A percentile compares a stretch with the other conserved stretches of the same genome.
These are phyloP conservation scores for Sphaerophoria taeniata DNA, from an alignment of 2,888 invertebrate genomes.

Conservation along the genomic window DNA sequence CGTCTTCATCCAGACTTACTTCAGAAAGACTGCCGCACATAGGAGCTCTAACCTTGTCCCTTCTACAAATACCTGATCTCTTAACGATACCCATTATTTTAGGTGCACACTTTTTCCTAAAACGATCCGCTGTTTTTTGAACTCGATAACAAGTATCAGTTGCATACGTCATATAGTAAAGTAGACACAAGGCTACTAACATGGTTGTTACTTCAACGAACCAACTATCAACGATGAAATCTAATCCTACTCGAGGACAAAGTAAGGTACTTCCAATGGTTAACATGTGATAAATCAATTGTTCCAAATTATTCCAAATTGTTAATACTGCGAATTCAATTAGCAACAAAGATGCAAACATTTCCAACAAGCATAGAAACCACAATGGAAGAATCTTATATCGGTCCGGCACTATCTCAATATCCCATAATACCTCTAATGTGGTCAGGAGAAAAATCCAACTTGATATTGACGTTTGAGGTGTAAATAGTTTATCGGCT, in stretches of 20 bases:
- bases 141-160: constrained; percentile 36
- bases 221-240: background rate
- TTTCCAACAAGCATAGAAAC: constrained; percentile 30
- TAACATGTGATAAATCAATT: constrained; percentile 19
- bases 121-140: background rate
- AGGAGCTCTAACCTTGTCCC: no score
- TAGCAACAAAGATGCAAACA: constrained; percentile 22
- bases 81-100: background rate
- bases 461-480: constrained; percentile 35
- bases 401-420: constrained; percentile 42
- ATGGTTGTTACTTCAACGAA: constrained; percentile 14
- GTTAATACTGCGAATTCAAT: constrained; percentile 44
- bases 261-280: background rate
- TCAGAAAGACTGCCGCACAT: no score
- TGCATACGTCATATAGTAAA: constrained; percentile 35
- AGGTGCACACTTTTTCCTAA: background rate
- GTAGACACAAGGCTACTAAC: background rate
- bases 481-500: background rate
- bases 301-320: constrained; percentile 60
- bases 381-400: constrained; percentile 20
- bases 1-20: no score
- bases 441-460: constrained; percentile 51
- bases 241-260: background rate
- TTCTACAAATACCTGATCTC: no score
- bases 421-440: constrained; percentile 51